Conservation (phyloP, 2,797 vertebrate genomes). For the Urosaurus nigricauda region DNA sequence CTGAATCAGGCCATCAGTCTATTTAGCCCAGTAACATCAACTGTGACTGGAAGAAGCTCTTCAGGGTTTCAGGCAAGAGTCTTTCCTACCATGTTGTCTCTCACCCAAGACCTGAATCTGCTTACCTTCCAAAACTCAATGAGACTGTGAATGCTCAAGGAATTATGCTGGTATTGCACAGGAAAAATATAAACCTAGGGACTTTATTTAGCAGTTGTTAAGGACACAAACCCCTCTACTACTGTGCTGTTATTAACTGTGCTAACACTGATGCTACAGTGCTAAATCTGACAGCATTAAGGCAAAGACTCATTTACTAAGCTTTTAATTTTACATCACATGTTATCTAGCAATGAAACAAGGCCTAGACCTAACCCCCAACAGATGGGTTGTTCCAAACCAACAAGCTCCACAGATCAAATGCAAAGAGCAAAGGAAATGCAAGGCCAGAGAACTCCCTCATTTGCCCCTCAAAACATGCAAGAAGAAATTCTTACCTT, state of each 20-base stretch:
- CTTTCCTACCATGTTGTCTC: too few relatives aligned
- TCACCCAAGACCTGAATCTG: too few relatives aligned
- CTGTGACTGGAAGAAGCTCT: too few relatives aligned
- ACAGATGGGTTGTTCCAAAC: neutral
- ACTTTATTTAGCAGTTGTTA: neutral
- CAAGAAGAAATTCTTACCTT: conserved; percentile 82
- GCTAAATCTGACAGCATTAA: neutral
- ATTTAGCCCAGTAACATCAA: too few relatives aligned
- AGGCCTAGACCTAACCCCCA: neutral
- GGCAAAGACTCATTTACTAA: neutral
- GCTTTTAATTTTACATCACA: neutral
- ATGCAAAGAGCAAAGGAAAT: too few relatives aligned
- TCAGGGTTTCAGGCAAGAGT: too few relatives aligned
- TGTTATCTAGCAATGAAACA: neutral
- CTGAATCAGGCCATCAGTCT: neutral
- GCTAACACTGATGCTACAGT: neutral
- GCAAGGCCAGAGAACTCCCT: neutral
- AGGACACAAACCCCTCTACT: neutral
- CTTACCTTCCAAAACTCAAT: too few relatives aligned
- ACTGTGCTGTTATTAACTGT: neutral
- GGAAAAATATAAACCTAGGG: too few relatives aligned
- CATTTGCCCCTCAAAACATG: neutral
- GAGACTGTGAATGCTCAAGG: too few relatives aligned
- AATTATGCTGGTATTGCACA: too few relatives aligned
- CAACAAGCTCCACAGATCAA: neutral